Evolutionary conservation across 1,140 invertebrate species (phyloP).

Genomic region (Neuroterus valhalla): DNA sequence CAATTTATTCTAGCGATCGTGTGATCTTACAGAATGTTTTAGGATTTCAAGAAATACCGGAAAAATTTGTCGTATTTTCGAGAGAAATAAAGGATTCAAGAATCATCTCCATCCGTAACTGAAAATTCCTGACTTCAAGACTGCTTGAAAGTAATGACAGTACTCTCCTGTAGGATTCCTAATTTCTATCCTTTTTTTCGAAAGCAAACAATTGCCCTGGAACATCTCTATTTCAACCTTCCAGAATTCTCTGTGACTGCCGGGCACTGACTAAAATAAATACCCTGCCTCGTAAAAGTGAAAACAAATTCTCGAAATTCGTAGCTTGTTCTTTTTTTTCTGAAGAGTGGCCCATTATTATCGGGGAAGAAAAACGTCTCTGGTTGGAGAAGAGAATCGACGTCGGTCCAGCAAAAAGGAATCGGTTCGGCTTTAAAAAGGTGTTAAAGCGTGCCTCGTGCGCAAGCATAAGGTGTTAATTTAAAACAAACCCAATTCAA

Average conservation of each 20-base stretch:
- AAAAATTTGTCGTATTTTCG: neutral
- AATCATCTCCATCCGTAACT: neutral
- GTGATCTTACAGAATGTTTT: too few species aligned
- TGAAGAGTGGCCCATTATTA: neutral
- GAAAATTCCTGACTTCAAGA: neutral
- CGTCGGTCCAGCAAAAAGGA: constrained; percentile 33
- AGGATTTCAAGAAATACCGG: neutral
- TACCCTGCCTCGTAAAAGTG: constrained; percentile 13
- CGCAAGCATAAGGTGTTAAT: constrained; percentile 63
- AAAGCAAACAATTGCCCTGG: constrained; percentile 8
- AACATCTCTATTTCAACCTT: constrained; percentile 2
- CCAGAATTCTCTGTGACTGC: neutral
- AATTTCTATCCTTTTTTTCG: neutral
- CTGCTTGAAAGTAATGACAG: constrained; percentile 17
- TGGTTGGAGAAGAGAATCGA: constrained; percentile 47
- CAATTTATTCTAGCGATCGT: too few species aligned
- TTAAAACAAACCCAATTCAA: constrained; percentile 66
- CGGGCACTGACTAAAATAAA: constrained; percentile 20
- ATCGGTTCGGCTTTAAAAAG: constrained; percentile 61
- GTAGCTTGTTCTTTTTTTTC: neutral
- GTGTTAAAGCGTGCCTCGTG: constrained; percentile 67
- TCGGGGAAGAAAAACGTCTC: neutral
- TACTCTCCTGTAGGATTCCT: neutral
- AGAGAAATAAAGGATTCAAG: too few species aligned
- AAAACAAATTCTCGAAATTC: constrained; percentile 27